These are phyloP conservation scores for Diplosoma virens DNA, from an alignment of 23 tunicate genomes.

Conservation along the genomic window DNA sequence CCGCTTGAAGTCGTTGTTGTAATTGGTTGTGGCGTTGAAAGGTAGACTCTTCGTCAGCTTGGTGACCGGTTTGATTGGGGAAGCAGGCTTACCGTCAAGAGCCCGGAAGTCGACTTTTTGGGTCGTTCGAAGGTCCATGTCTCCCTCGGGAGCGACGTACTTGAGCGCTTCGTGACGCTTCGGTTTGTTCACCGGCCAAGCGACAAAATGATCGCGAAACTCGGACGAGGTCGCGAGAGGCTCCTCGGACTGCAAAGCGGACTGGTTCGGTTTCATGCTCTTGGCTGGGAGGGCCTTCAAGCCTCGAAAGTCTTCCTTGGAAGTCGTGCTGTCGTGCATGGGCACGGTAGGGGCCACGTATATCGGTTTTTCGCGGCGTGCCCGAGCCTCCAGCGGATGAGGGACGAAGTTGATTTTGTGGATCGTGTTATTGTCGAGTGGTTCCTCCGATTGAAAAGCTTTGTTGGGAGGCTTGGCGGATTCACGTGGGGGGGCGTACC, in stretches of 20 bases:
- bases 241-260: slow-evolving; percentile 43
- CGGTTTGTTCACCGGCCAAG: slow-evolving; percentile 74
- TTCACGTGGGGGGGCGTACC: slow-evolving; percentile 64
- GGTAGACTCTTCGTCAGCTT: slow-evolving; percentile 43
- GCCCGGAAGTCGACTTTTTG: slow-evolving; percentile 51
- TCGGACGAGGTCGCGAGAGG: slow-evolving; percentile 81
- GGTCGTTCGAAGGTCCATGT: slow-evolving; percentile 68
- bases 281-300: slow-evolving; percentile 67
- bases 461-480: slow-evolving; percentile 66
- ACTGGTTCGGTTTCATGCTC: slow-evolving; percentile 71
- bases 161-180: slow-evolving; percentile 48
- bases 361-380: slow-evolving; percentile 39
- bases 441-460: slow-evolving; percentile 78
- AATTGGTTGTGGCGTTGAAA: slow-evolving; percentile 67
- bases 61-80: slow-evolving; percentile 41
- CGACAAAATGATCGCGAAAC: slow-evolving; percentile 77
- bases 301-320: slow-evolving; percentile 49
- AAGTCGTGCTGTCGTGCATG: slow-evolving; percentile 68
- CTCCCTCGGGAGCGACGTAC: slow-evolving; percentile 60
- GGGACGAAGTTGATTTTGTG: slow-evolving; percentile 61
- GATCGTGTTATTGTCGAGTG: slow-evolving; percentile 60
- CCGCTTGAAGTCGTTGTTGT: slow-evolving; percentile 72
- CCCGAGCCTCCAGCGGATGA: slow-evolving; percentile 51
- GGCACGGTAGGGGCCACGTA: slow-evolving; percentile 66
- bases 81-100: slow-evolving; percentile 42